Conservation (phyloP, 2,797 vertebrate species). For the Aselliscus stoliczkanus region DNA sequence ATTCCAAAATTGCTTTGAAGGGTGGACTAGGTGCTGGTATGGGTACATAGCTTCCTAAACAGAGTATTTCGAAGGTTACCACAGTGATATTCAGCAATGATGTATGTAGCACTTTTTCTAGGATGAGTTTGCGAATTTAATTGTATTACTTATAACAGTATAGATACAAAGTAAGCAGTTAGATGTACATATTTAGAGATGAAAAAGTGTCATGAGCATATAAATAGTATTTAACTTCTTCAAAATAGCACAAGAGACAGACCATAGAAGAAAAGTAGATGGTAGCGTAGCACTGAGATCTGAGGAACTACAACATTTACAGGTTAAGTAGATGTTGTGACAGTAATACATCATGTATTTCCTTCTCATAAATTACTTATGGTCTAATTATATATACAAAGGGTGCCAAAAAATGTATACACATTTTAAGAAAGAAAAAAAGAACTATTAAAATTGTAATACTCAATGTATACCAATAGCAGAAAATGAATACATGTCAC, state of each 20-base stretch:
- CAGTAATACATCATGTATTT: not conserved
- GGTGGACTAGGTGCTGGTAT: too few relatives aligned
- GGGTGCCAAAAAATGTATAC: too few relatives aligned
- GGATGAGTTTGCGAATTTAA: too few relatives aligned
- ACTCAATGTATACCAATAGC: too few relatives aligned
- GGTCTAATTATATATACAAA: not conserved
- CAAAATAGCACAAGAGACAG: not conserved
- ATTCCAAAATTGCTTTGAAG: too few relatives aligned
- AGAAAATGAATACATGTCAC: too few relatives aligned
- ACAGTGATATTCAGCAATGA: too few relatives aligned
- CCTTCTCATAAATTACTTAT: not conserved
- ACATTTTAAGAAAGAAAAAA: too few relatives aligned
- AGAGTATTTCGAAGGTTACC: too few relatives aligned
- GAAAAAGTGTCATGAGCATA: not conserved
- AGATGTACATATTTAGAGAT: not conserved
- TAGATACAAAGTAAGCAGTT: not conserved
- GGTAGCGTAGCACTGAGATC: not conserved
- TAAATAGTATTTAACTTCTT: not conserved
- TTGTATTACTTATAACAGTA: not conserved
- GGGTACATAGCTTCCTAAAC: too few relatives aligned
- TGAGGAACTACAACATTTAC: not conserved
- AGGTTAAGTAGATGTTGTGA: not conserved
- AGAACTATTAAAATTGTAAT: too few relatives aligned
- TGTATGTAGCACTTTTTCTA: too few relatives aligned
- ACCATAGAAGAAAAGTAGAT: not conserved